Conservation (phyloP, 2,797 vertebrate species). For the Ptychobarbus kaznakovi region DNA sequence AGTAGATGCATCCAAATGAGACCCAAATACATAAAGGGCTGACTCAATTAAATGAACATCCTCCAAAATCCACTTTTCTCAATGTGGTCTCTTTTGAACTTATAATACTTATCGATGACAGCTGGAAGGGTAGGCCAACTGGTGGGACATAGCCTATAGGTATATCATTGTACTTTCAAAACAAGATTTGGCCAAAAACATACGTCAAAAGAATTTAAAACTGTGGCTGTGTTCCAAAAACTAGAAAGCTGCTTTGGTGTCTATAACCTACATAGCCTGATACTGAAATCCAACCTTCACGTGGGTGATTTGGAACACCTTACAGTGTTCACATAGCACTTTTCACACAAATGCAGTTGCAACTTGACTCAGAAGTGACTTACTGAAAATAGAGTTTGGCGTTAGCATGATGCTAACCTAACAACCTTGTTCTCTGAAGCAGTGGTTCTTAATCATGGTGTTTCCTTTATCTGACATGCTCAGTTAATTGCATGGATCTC, state of each 20-base stretch:
- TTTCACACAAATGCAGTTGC: background rate
- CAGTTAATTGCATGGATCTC: background rate
- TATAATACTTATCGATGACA: background rate
- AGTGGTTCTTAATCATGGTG: background rate
- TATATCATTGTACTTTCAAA: slow-evolving; percentile 8
- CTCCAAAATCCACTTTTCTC: slow-evolving; percentile 4
- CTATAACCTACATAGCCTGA: background rate
- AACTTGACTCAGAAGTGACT: background rate
- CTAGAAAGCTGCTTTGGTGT: background rate
- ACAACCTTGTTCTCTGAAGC: background rate
- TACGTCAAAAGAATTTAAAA: background rate
- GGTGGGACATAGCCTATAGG: slow-evolving; percentile 1
- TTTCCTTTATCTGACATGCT: background rate
- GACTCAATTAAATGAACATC: background rate
- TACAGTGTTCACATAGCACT: background rate
- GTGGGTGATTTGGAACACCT: background rate
- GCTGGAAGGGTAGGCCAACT: background rate
- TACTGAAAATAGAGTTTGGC: background rate
- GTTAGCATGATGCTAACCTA: background rate
- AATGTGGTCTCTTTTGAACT: slow-evolving; percentile 14
- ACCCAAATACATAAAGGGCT: slow-evolving; percentile 14
- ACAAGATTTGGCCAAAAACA: background rate
- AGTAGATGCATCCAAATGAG: slow-evolving; percentile 18
- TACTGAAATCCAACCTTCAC: background rate
- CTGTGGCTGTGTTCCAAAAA: slow-evolving; percentile 4